These are phyloP conservation scores for Drosophila sucinea DNA, from an alignment of 1,140 invertebrate genomes.

Conservation along the genomic window DNA sequence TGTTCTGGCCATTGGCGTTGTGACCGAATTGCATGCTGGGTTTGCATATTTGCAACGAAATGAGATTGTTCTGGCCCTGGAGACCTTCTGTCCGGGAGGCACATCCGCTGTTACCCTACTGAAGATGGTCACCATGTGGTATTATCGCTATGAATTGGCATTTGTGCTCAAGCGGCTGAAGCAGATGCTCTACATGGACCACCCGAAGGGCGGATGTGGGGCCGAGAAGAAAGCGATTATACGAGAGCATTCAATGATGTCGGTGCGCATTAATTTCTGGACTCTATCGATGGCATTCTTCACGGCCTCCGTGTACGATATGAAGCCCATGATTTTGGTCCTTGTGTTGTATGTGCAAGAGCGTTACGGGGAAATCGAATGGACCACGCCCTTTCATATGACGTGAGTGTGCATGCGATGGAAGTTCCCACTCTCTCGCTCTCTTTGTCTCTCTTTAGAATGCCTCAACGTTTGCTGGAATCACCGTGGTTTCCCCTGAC, in stretches of 20 bases:
- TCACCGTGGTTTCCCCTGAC: slow-evolving; percentile 53
- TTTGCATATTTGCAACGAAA: slow-evolving; percentile 1
- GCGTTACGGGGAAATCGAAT: slow-evolving; percentile 22
- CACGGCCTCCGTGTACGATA: slow-evolving; percentile 58
- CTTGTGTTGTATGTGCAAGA: slow-evolving; percentile 41
- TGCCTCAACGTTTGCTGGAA: slow-evolving; percentile 44
- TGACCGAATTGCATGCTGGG: slow-evolving; percentile 68
- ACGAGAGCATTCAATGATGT: slow-evolving; percentile 28
- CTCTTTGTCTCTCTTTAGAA: slow-evolving; percentile 28
- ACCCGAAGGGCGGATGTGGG: background rate
- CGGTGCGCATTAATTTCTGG: slow-evolving; percentile 66
- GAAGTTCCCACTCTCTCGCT: background rate
- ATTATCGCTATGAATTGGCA: slow-evolving; percentile 50
- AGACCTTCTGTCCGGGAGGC: slow-evolving; percentile 71
- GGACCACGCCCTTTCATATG: slow-evolving; percentile 69
- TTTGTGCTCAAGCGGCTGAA: slow-evolving; percentile 29
- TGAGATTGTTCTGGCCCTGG: slow-evolving; percentile 52
- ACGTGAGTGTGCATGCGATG: slow-evolving; percentile 52
- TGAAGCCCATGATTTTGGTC: slow-evolving; percentile 62
- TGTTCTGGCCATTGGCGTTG: slow-evolving; percentile 62
- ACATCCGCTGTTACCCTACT: slow-evolving; percentile 72
- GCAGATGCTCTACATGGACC: slow-evolving; percentile 25
- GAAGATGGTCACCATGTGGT: slow-evolving; percentile 65
- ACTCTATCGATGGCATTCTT: slow-evolving; percentile 64
- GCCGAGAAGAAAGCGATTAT: slow-evolving; percentile 36